Percentiles rank a stretch among this genome's conserved stretches.
These are phyloP conservation scores for Glareola pratincola DNA, from an alignment of 2,113 vertebrate genomes.

Conservation along the genomic window DNA sequence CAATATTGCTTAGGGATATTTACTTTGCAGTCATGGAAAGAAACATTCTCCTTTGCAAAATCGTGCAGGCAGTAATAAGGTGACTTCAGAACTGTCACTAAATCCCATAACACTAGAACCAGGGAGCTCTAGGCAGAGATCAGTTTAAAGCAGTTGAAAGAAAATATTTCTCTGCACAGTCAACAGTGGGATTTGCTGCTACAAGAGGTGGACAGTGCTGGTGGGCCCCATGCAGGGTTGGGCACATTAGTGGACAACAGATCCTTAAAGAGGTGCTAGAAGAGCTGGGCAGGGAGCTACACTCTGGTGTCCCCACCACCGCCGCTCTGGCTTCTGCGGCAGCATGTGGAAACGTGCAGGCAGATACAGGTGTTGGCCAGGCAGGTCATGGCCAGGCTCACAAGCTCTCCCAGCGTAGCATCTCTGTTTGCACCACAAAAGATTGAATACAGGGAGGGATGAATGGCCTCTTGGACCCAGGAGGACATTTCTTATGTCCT, in stretches of 20 bases:
- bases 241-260: not conserved
- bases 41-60: not conserved
- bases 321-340: not conserved
- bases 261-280: not conserved
- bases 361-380: not conserved
- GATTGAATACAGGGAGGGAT: not conserved
- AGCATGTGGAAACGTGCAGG: rapidly evolving
- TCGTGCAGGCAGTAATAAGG: not conserved
- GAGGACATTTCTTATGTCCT: not conserved
- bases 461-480: not conserved
- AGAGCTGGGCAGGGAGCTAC: not conserved
- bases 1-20: not conserved
- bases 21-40: not conserved
- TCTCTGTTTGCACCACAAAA: not conserved
- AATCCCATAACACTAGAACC: not conserved
- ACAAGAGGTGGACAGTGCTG: rapidly evolving
- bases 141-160: not conserved
- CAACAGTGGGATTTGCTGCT: not conserved
- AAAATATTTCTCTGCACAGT: not conserved
- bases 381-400: not conserved
- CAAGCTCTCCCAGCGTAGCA: rapidly evolving
- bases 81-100: not conserved
- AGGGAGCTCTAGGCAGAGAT: not conserved
- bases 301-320: not conserved
- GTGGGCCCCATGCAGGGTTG: rapidly evolving